Base-by-base conservation (phyloP, 2,888 invertebrate genomes). In the Callinectes sapidus region DNA sequence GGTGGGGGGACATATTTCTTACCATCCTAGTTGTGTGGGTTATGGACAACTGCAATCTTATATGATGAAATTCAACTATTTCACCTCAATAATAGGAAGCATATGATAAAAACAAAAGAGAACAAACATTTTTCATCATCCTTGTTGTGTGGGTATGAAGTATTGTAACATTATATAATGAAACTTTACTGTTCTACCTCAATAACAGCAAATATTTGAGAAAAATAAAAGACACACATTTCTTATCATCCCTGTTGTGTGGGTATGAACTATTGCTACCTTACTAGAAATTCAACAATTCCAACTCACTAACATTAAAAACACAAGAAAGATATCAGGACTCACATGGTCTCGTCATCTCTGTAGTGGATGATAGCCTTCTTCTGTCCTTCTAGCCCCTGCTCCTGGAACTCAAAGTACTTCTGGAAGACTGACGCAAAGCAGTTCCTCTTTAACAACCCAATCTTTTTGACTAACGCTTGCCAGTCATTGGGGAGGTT, bases 381-480 rank as follows among this genome's bases (percentile, higher is more conserved):
- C 96, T 98, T 98, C 87, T 95, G 98, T 98, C 54, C 97, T 95
- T 98, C 97, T 95, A 98, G 97, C 0, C 98, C 99, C 95, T 97
- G 97, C 96, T 99, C 98, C 96, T 99, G 99, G 96, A 98, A 98
- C 96, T 99, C 98, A 96, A 99, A 99, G 96, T 99, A 99, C 96
- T 99, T 99, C 96, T 99, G 99, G 96, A 99, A 99, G 94, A 99
- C 99, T 28, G 99, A 99, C 87, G 99, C 99, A 96, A 99, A 99
- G 96, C 99, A 99, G 96, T 99, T 98, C 95, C 99, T 97, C 96
- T 99, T 99, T 94, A 99, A 96, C 92, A 99, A 97, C 35, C 99
- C 98, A 95, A 99, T 97, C 96, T 98, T 98, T 96, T 98, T 98
- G 95, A 99, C 98, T 95, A 98, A 96, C 94, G 97, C 97, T 96